Evolutionary conservation across 2,113 vertebrate genomes (phyloP).

Genomic region (Anolis sagrei): DNA sequence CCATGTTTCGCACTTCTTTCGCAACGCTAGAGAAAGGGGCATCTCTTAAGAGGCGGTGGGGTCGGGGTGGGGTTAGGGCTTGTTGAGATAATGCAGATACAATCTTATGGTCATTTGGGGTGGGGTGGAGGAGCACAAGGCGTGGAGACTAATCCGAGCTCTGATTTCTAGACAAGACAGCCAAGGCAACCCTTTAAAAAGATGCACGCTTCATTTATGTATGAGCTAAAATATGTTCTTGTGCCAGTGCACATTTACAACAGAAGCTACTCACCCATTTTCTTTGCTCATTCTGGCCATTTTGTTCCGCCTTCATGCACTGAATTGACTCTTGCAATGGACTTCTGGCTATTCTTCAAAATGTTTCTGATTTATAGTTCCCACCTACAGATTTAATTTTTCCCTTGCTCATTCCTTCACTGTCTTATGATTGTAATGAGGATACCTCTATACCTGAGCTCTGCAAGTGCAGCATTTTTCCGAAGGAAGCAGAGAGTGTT

Average conservation of each 20-base stretch:
- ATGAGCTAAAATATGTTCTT: neutral
- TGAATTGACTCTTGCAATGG: neutral
- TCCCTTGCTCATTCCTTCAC: neutral
- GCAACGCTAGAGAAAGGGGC: neutral
- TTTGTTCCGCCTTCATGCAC: neutral
- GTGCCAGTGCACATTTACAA: neutral
- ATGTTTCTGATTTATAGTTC: neutral
- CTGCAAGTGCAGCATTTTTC: too few species aligned
- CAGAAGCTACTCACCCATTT: constrained; percentile 9
- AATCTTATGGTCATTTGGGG: neutral
- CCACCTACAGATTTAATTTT: neutral
- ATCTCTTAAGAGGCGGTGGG: accelerated
- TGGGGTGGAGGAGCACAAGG: neutral
- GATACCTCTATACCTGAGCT: too few species aligned
- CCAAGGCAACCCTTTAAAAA: constrained; percentile 10
- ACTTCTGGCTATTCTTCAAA: neutral
- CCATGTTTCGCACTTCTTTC: neutral
- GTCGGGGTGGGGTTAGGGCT: neutral
- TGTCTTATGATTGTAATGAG: neutral
- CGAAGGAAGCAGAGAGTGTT: too few species aligned
- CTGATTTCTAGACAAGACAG: constrained; percentile 17
- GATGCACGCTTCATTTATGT: neutral
- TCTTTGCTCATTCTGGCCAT: neutral
- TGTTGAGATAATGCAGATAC: constrained; percentile 13
- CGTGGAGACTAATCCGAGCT: accelerated